phyloP scores from a whole-genome alignment of 2,113 vertebrate genomes.

The Calyptommatus sinebrachiatus region DNA sequence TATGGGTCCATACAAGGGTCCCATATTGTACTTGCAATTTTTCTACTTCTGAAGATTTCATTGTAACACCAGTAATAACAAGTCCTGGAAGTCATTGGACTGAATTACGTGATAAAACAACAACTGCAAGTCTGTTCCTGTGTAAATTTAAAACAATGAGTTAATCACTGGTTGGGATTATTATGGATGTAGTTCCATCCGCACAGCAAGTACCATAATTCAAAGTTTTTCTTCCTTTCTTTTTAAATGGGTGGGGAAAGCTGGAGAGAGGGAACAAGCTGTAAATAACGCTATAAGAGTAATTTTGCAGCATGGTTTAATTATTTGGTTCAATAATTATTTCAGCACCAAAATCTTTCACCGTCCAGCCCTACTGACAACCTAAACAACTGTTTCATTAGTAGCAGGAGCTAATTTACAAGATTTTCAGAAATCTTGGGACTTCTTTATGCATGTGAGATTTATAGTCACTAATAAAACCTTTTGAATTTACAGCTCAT shows the following conservation, averaged over 20 bases:
- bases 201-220: constrained; percentile 62
- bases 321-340: constrained; percentile 81
- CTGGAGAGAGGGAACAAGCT: constrained; percentile 59
- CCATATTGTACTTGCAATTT: constrained; percentile 28
- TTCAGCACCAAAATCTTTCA: constrained; percentile 67
- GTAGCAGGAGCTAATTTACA: constrained; percentile 75
- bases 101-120: constrained; percentile 5
- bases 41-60: neutral
- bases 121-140: constrained; percentile 48
- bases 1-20: constrained; percentile 21
- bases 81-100: constrained; percentile 25
- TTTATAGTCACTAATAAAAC: constrained; percentile 75
- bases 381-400: constrained; percentile 75
- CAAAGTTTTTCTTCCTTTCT: constrained; percentile 39
- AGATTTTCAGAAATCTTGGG: constrained; percentile 72
- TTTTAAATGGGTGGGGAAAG: neutral
- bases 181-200: constrained; percentile 59
- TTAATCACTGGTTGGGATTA: constrained; percentile 51
- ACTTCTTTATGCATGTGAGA: constrained; percentile 69
- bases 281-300: constrained; percentile 65
- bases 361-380: constrained; percentile 65
- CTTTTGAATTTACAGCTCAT: constrained; percentile 71
- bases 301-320: constrained; percentile 72
- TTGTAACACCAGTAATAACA: constrained; percentile 31
- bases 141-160: constrained; percentile 55